Evolutionary conservation across 2,888 invertebrate species (phyloP), one percentile per base, ranked within the genome.

Genomic region (Mellilla xanthometata): DNA sequence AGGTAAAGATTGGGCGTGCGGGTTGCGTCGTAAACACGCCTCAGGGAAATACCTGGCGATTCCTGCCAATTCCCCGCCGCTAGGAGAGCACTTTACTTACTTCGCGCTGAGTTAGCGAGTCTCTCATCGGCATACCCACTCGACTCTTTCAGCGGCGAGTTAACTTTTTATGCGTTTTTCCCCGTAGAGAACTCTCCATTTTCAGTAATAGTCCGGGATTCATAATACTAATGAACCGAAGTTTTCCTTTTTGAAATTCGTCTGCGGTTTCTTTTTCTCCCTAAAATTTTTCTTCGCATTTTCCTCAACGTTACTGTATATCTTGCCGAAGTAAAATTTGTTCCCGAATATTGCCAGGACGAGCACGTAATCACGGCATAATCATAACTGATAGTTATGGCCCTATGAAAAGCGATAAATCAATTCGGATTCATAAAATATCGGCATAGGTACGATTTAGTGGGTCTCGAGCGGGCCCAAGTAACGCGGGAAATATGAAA

Each of bases 401-500:
- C 35, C 36, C 13, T 45, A 39, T 26, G 30, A 36, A 65, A 64
- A 61, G 60, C 56, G 61, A 66, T 74, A 78, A 80, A 80, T 77
- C 76, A 77, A 76, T 77, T 74, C 69, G 60, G 66, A 72, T 75
- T 72, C 73, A 79, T 82, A 84, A 81, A 82, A 82, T 81, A 81
- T 80, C 74, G 72, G 63, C 46, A 60, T 49, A 60, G 64, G 41
- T 61, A 63, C 76, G 80, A 83, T 84, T 81, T 82, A 81, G 72
- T 73, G 72, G 72, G 71, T 59, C 46, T 59, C 19, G 24, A 31
- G 39, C 60, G 68, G 64, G 69, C 71, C 70, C 72, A 65, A n/a
- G n/a, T n/a, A n/a, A 62, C 72, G 74, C 70, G 76, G 73, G 78
- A 86, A 85, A 86, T 87, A 86, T 82, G 86, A 84, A 86, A 86